Evolutionary conservation across 92 coral and sea anemone species (phyloP), one percentile per base, ranked within the genome.

Genomic region (Metridium senile): DNA sequence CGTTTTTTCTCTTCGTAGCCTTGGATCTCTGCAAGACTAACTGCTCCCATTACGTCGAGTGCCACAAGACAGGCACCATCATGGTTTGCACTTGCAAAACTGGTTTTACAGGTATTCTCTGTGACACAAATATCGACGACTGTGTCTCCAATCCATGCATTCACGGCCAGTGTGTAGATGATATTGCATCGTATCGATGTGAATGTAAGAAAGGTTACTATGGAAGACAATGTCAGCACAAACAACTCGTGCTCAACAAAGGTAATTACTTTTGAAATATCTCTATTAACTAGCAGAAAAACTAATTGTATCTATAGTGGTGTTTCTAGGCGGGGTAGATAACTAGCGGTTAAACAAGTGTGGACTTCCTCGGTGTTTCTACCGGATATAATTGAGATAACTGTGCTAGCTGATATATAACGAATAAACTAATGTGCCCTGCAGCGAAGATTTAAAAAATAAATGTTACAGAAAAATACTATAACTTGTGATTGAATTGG

Each of bases 141-240:
- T 74, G 79, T 28, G 9, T 3, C 19, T 26, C 79, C 9, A 58
- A 56, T 23, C 79, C 79, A 3, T 74, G 88, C 49, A 39, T 68
- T 16, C 26, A 43, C 7, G 78, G 63, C 56, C 20, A 33, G 11
- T 74, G 79, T 32, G 34, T 39, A 19, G 73, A 80, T 18, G 54
- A 74, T 32, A 54, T 79, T 18, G 70, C 75, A 25, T 77, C 79
- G 11, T 83, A 87, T 62, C 46, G 23, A 26, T 87, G 92, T 63
- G 73, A 29, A 26, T 87, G 92, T 61, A 33, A 62, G 11, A 31
- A 26, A 17, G 92, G 88, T 1, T 87, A 78, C 71, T 57, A 78
- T 27, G 92, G 92, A 16, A 51, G 49, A 22, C 46, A 73, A 1
- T 87, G 92, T 47, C 68, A 71, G 32, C 29, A 59, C 30, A 59